Evolutionary conservation across 2,797 vertebrate genomes (phyloP).

Genomic region (Xenentodon cancila): DNA sequence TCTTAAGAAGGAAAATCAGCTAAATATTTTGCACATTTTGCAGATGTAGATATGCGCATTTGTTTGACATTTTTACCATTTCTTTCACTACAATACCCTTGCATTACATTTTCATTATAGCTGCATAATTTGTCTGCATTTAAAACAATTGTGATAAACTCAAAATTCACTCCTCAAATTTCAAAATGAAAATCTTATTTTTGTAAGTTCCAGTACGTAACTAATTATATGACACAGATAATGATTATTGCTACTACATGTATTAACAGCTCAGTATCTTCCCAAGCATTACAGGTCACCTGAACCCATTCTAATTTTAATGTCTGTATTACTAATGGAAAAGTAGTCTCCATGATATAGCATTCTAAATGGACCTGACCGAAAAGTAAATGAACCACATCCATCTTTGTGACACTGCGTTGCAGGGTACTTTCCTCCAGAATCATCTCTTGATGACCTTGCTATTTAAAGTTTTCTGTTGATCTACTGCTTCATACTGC

Average conservation of each 20-base stretch:
- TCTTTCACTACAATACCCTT: too few relatives aligned
- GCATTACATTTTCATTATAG: background rate
- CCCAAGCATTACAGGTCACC: constrained; percentile 56
- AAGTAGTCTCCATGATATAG: constrained; percentile 74
- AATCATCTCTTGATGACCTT: constrained; percentile 78
- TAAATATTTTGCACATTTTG: too few relatives aligned
- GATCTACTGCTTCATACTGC: constrained; percentile 53
- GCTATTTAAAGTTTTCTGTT: constrained; percentile 73
- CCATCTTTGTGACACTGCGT: constrained; percentile 79
- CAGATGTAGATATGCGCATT: too few relatives aligned
- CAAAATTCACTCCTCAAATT: background rate
- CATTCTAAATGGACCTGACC: constrained; percentile 80
- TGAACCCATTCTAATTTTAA: constrained; percentile 72
- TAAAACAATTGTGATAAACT: constrained; percentile 7
- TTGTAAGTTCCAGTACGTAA: constrained; percentile 13
- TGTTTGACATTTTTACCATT: too few relatives aligned
- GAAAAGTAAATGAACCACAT: constrained; percentile 82
- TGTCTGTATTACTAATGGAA: constrained; percentile 74
- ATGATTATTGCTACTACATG: constrained; percentile 33
- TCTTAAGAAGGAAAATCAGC: too few relatives aligned
- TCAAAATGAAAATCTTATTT: constrained; percentile 4
- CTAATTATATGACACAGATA: constrained; percentile 27
- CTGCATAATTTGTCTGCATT: constrained; percentile 10
- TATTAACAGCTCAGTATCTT: constrained; percentile 52
- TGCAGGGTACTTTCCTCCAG: constrained; percentile 69